Conservation (phyloP, 2,888 invertebrate species). For the Drosophila quinaria region DNA sequence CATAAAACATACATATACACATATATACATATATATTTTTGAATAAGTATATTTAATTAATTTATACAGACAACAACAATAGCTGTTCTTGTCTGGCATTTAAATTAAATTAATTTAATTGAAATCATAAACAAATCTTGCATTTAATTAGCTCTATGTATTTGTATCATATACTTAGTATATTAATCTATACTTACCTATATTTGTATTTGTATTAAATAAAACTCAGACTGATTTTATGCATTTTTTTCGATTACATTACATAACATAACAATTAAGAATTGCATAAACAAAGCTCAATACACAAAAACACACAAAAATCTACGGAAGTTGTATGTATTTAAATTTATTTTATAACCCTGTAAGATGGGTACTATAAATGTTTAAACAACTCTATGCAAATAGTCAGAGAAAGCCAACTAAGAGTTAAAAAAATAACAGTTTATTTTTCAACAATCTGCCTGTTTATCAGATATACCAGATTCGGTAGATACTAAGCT, state of each 20-base stretch:
- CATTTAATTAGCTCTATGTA: slow-evolving; percentile 56
- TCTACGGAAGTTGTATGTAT: slow-evolving; percentile 9
- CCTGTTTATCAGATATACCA: neutral
- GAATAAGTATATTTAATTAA: slow-evolving; percentile 54
- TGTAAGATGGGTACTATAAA: neutral
- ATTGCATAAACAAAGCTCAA: slow-evolving; percentile 44
- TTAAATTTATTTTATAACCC: slow-evolving; percentile 9
- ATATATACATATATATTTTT: slow-evolving; percentile 46
- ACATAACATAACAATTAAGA: slow-evolving; percentile 40
- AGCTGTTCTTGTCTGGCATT: slow-evolving; percentile 7
- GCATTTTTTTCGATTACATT: slow-evolving; percentile 61
- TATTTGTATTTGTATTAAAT: slow-evolving; percentile 54
- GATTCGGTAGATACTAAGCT: neutral
- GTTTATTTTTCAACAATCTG: neutral
- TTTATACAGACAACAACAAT: slow-evolving; percentile 23
- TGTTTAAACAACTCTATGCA: neutral
- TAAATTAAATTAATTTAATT: slow-evolving; percentile 22
- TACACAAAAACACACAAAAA: slow-evolving; percentile 14
- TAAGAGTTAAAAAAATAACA: neutral
- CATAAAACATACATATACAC: slow-evolving; percentile 31
- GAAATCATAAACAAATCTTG: slow-evolving; percentile 30
- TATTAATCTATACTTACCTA: slow-evolving; percentile 33
- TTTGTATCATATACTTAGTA: slow-evolving; percentile 30
- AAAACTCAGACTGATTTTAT: slow-evolving; percentile 78
- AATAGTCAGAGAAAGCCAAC: neutral